phyloP scores from a whole-genome alignment of 2,797 vertebrate species.

The Sarcoramphus papa region DNA sequence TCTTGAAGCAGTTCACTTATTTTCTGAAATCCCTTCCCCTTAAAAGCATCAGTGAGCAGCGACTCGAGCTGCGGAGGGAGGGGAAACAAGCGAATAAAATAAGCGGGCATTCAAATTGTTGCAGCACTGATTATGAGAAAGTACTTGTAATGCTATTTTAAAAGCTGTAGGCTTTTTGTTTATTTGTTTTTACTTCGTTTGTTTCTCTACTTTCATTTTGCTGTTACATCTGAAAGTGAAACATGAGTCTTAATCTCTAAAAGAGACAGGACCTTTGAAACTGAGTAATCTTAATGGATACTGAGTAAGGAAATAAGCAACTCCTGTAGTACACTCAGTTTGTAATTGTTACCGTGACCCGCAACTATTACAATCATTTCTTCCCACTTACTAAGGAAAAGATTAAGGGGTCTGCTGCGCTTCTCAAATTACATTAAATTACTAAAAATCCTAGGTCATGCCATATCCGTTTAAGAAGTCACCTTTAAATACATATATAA shows the following conservation, averaged over 20 bases:
- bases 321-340: accelerated
- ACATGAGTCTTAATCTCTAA: neutral
- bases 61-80: constrained; percentile 58
- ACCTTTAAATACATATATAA: accelerated
- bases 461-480: accelerated
- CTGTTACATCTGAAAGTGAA: neutral
- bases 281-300: accelerated
- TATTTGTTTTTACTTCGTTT: neutral
- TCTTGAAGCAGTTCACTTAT: constrained; percentile 69
- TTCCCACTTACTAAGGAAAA: neutral
- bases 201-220: neutral
- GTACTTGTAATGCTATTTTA: accelerated
- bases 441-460: neutral
- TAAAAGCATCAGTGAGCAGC: constrained; percentile 60
- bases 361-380: neutral
- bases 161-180: accelerated
- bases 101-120: accelerated
- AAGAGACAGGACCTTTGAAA: neutral
- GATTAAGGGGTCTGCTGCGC: neutral
- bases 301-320: accelerated
- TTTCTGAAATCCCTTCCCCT: constrained; percentile 69
- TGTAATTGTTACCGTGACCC: neutral
- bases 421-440: neutral
- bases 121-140: neutral
- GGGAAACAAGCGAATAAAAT: neutral